Base-by-base conservation (phyloP, 1,140 invertebrate species). In the Potamilus streckersoni region DNA sequence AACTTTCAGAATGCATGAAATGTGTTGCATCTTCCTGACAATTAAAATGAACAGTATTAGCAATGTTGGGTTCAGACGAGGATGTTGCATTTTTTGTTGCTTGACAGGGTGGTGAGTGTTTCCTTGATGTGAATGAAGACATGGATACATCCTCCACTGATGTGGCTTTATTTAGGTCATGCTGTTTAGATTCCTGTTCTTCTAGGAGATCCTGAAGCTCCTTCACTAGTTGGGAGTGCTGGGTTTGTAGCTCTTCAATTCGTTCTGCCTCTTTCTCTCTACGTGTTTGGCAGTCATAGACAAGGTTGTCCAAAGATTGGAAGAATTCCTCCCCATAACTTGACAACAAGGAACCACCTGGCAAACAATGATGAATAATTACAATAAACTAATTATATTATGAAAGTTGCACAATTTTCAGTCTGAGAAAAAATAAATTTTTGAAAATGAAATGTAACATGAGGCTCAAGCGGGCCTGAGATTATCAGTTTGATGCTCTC, bases 241-340 rank as follows among this genome's bases (percentile, higher is more conserved):
- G 69, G 59, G 75, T 66, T 23, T 66, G 68, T 0, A 83, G 16
- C 19, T 80, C 80, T 57, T 71, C 65, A 16, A 69, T 69, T 27
- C 78, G 65, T 38, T 68, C 70, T 0, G 66, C 78, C 57, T 79
- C 79, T 61, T 65, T 70, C 31, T 83, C 82, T 59, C 82, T 68
- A 19, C 64, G 69, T 55, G 60, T 67, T 69, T 83, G 80, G 69
- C 77, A 67, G n/a, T 76, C 60, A n/a, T 59, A 20, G 2, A 81
- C 76, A 38, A 77, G 19, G 63, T 79, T 82, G n/a, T 83, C 82
- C 19, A 83, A 57, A 13, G 73, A 72, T 64, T 69, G 49, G 23
- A 79, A 80, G 66, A 83, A 82, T 23, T 81, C 80, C 57, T 79
- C 77, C 14, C 79, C 82, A 79, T 74, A 83, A 49, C 81, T 73